Percentiles rank a stretch among this genome's conserved stretches.
Evolutionary conservation across 1,140 invertebrate genomes (phyloP).

Genomic region (Pemphigus obesinymphae): DNA sequence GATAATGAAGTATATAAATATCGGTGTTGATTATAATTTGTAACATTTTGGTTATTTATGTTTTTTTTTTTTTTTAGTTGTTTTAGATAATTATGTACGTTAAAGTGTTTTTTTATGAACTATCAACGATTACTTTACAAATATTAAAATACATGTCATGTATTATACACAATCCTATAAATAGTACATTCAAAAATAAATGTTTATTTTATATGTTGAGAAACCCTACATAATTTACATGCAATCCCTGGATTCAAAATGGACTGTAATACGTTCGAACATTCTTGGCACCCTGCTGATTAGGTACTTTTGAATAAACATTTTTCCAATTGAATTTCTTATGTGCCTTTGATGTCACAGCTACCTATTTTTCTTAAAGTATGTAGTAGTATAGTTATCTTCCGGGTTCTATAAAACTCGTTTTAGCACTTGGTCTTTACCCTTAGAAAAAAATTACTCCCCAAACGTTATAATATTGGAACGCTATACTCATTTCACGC

Average conservation of each 20-base stretch:
- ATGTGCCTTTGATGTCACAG: neutral
- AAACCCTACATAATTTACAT: constrained; percentile 25
- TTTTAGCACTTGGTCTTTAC: constrained; percentile 13
- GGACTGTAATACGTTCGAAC: neutral
- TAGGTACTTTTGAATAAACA: constrained; percentile 29
- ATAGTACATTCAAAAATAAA: neutral
- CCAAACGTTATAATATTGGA: neutral
- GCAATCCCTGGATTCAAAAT: constrained; percentile 11
- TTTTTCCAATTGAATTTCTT: neutral
- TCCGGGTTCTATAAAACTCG: neutral
- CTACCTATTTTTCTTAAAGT: neutral
- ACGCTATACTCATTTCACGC: constrained; percentile 29
- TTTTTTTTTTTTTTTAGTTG: neutral
- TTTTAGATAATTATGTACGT: too few species aligned
- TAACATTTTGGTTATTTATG: neutral
- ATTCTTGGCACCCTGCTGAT: constrained; percentile 25
- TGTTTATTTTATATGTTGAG: neutral
- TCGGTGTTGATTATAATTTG: neutral
- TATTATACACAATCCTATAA: too few species aligned
- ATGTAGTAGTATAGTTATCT: neutral
- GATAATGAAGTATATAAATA: neutral
- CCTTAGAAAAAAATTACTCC: neutral
- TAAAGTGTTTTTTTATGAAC: too few species aligned
- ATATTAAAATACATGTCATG: too few species aligned
- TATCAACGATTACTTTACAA: too few species aligned